Evolutionary conservation across 2,113 vertebrate genomes (phyloP).

Genomic region (Pachyramphus minor): DNA sequence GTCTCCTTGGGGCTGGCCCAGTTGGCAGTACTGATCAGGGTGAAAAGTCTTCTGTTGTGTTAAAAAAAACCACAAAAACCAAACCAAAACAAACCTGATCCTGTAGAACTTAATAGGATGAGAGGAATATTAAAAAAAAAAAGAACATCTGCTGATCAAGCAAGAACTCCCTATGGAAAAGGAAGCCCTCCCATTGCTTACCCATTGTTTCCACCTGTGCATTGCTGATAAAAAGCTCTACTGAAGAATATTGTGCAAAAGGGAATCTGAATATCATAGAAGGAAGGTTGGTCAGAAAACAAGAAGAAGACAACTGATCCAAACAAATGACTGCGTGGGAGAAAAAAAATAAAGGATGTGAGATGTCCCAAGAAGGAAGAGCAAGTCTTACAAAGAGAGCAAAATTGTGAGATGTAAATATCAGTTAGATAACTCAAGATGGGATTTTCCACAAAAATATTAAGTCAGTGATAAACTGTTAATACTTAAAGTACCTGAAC

Average conservation of each 20-base stretch:
- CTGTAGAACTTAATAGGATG: neutral
- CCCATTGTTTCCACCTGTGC: neutral
- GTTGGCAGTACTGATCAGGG: neutral
- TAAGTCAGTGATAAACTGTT: neutral
- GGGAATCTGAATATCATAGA: neutral
- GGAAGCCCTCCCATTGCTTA: neutral
- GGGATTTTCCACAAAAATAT: neutral
- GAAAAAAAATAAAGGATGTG: neutral
- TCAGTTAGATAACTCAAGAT: neutral
- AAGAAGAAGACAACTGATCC: neutral
- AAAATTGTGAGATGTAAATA: neutral
- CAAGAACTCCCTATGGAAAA: neutral
- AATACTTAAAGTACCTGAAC: neutral
- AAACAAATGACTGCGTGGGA: neutral
- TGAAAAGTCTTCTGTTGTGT: neutral
- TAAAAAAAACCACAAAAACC: too few species aligned
- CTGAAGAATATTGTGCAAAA: neutral
- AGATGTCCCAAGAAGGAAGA: neutral
- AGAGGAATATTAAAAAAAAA: neutral
- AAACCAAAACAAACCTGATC: neutral
- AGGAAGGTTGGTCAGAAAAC: neutral
- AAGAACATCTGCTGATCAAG: neutral
- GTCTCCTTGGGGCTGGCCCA: neutral
- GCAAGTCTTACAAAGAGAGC: neutral
- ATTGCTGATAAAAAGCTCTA: neutral